These are phyloP conservation scores for Pterostichus madidus DNA, from an alignment of 2,888 invertebrate genomes.

Conservation along the genomic window DNA sequence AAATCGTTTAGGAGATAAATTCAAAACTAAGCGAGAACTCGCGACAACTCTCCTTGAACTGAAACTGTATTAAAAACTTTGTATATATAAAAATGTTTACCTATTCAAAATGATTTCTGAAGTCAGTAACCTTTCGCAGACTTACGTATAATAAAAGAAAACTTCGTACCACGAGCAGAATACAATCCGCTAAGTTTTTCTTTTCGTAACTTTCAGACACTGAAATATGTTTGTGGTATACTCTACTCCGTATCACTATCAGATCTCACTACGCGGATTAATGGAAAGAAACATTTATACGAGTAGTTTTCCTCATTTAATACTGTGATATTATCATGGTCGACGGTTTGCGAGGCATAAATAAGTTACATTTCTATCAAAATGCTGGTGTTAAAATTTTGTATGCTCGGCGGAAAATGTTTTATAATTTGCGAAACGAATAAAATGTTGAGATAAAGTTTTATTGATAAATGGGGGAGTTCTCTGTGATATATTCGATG, in stretches of 20 bases:
- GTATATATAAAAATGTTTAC: conserved; percentile 62
- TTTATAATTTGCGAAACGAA: conserved; percentile 61
- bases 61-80: conserved; percentile 59
- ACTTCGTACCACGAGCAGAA: conserved; percentile 54
- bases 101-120: conserved; percentile 62
- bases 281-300: neutral
- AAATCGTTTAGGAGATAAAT: conserved; percentile 45
- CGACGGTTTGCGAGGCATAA: conserved; percentile 8
- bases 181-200: conserved; percentile 58
- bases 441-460: conserved; percentile 61
- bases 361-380: conserved; percentile 56
- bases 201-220: conserved; percentile 47
- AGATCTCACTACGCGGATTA: conserved; percentile 9
- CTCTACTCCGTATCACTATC: conserved; percentile 40
- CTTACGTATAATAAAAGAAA: conserved; percentile 61
- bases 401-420: conserved; percentile 48
- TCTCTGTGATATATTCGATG: conserved; percentile 8
- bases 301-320: neutral
- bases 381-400: conserved; percentile 50
- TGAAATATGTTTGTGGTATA: conserved; percentile 64
- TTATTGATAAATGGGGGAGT: conserved; percentile 57
- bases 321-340: conserved; percentile 47
- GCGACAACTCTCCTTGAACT: conserved; percentile 51
- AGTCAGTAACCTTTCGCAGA: conserved; percentile 67
- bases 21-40: conserved; percentile 24